Conservation (phyloP, 1,140 invertebrate genomes). For the Pygmarrhopalites habei region DNA sequence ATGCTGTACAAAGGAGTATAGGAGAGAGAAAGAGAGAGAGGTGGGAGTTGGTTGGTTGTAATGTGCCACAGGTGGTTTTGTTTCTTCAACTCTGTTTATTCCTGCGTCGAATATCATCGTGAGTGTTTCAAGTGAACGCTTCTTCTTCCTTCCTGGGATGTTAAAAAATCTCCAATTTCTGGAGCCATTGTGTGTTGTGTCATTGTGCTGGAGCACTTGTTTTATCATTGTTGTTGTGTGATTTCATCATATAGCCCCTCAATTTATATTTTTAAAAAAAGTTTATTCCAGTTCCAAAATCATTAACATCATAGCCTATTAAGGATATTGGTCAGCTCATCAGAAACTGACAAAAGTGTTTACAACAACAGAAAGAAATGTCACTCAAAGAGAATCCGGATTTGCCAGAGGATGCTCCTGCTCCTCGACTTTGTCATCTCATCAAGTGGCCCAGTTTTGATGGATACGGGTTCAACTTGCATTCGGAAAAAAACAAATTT, state of each 20-base stretch:
- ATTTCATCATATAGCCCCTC: background rate
- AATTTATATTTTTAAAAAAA: background rate
- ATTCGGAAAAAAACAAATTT: slow-evolving; percentile 93
- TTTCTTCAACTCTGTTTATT: slow-evolving; percentile 18
- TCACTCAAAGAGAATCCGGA: too few relatives aligned
- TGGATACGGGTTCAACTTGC: slow-evolving; percentile 94
- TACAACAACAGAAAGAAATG: too few relatives aligned
- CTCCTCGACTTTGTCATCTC: slow-evolving; percentile 69
- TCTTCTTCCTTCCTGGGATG: background rate
- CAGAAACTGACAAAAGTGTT: too few relatives aligned
- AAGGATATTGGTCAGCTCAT: too few relatives aligned
- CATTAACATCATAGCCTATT: too few relatives aligned
- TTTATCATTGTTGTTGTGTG: background rate
- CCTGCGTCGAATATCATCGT: slow-evolving; percentile 22
- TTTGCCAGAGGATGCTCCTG: slow-evolving; percentile 37
- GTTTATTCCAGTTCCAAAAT: background rate
- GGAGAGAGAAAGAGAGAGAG: slow-evolving; percentile 2
- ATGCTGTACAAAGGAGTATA: too few relatives aligned
- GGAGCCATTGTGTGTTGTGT: background rate
- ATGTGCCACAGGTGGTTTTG: slow-evolving; percentile 30
- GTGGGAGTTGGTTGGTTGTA: slow-evolving; percentile 27
- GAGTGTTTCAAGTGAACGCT: slow-evolving; percentile 9
- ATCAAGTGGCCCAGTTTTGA: slow-evolving; percentile 87
- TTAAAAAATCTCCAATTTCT: too few relatives aligned
- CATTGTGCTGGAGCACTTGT: background rate